phyloP scores from a whole-genome alignment of 2,888 invertebrate genomes.

The Hypomecis atomaria region DNA sequence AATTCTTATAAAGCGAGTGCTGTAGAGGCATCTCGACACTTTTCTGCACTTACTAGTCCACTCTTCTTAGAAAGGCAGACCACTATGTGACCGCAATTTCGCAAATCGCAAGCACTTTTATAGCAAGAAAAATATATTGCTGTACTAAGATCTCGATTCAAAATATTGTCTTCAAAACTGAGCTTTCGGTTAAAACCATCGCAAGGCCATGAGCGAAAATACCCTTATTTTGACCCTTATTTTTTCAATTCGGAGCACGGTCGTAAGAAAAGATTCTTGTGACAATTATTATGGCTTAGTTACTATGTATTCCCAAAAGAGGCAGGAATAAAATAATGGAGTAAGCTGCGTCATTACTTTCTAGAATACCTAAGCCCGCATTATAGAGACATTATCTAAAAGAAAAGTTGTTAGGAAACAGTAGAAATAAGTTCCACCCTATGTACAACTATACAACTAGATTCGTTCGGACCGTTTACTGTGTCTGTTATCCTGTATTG shows the following conservation, averaged over 20 bases:
- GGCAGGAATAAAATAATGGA: background rate
- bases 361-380: slow-evolving; percentile 4
- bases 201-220: slow-evolving; percentile 53
- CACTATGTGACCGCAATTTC: slow-evolving; percentile 70
- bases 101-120: slow-evolving; percentile 66
- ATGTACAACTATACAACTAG: slow-evolving; percentile 29
- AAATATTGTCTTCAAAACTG: slow-evolving; percentile 32
- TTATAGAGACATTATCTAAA: slow-evolving; percentile 13
- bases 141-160: slow-evolving; percentile 11
- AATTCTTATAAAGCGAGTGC: slow-evolving; percentile 56
- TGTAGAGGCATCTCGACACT: slow-evolving; percentile 58
- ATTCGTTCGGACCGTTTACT: slow-evolving; percentile 37
- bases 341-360: background rate
- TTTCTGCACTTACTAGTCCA: slow-evolving; percentile 67
- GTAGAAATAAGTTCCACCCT: slow-evolving; percentile 30
- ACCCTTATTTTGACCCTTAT: slow-evolving; percentile 59
- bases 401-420: slow-evolving; percentile 15
- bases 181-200: slow-evolving; percentile 62
- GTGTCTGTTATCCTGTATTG: slow-evolving; percentile 40
- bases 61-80: slow-evolving; percentile 50
- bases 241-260: slow-evolving; percentile 49
- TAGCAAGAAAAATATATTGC: slow-evolving; percentile 61
- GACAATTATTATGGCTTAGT: slow-evolving; percentile 35
- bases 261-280: slow-evolving; percentile 42
- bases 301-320: slow-evolving; percentile 4